Percentiles rank a stretch among this genome's conserved stretches.
Conservation (phyloP, 2,888 invertebrate species). For the Sipha maydis region DNA sequence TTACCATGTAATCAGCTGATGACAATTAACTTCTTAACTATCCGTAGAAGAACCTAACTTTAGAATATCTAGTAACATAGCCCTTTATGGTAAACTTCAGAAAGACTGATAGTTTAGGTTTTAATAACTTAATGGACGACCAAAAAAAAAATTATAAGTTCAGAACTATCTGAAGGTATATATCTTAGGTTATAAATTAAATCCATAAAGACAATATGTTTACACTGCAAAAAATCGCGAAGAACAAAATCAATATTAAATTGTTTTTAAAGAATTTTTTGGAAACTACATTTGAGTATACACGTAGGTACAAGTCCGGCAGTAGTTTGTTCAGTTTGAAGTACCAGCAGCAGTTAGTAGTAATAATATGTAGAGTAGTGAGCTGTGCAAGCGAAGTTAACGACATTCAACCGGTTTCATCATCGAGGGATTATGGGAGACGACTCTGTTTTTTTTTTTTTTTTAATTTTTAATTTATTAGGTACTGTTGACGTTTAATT, state of each 20-base stretch:
- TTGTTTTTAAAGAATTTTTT: not conserved
- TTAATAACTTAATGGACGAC: too few relatives aligned
- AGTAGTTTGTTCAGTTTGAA: not conserved
- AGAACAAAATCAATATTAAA: not conserved
- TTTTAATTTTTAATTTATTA: conserved; percentile 18
- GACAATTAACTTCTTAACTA: too few relatives aligned
- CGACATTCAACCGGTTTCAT: conserved; percentile 42
- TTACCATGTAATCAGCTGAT: too few relatives aligned
- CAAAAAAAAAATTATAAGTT: too few relatives aligned
- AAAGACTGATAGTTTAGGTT: too few relatives aligned
- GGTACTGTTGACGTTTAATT: conserved; percentile 46
- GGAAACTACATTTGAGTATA: not conserved
- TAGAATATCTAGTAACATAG: too few relatives aligned
- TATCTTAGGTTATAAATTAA: too few relatives aligned
- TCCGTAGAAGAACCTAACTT: too few relatives aligned
- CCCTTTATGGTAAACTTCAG: too few relatives aligned
- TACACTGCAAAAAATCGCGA: too few relatives aligned
- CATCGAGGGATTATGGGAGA: conserved; percentile 6
- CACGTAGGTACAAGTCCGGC: not conserved
- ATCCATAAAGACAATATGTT: too few relatives aligned
- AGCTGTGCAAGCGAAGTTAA: conserved; percentile 18
- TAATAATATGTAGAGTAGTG: not conserved
- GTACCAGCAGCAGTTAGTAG: not conserved
- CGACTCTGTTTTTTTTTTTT: conserved; percentile 40
- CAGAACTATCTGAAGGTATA: too few relatives aligned